Evolutionary conservation across 2,113 vertebrate genomes (phyloP), one percentile per base, ranked within the genome.

Genomic region (Dasyornis broadbenti): DNA sequence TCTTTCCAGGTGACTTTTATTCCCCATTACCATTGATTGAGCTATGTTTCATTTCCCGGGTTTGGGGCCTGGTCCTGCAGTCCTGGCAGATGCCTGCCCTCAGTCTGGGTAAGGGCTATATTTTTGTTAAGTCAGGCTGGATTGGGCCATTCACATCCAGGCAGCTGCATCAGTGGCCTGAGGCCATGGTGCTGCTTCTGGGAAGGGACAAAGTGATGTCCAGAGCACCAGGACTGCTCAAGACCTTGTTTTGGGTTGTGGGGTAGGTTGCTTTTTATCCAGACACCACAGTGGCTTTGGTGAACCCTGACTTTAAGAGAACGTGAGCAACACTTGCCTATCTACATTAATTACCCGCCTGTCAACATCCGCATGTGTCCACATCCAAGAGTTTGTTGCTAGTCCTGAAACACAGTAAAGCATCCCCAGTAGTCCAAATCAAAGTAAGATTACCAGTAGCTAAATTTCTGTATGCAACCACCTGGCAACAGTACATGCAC

Each of bases 1-100:
- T 86, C 75, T 94, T 96, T 96, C 84, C 94, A 90, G 64, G 92
- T 89, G 93, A 65, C 56, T 60, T 81, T 44, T 24, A 65, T 76
- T 27, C 66, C 61, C 42, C 13, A 1, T 35, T 2, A 7, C 33
- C 66, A 95, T 87, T 82, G 54, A 39, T 6, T 70, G 40, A 56
- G 57, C 31, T 68, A 17, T 16, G 27, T 64, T 89, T 92, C 11
- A 60, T 91, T 81, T 91, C 45, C 61, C 53, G 6, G 6, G 14
- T 44, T 47, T 93, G 71, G 31, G 47, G 18, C 35, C 47, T 7
- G 0, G 53, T 65, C 56, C 52, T 4, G 0, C 40, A 57, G 16
- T 20, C n/a, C 37, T 65, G 40, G 50, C 59, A 77, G 39, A 86
- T 50, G 39, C 31, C 57, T 44, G 7, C 12, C 14, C 8, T 52